These are phyloP conservation scores for Platyscapa corneri DNA, from an alignment of 1,140 invertebrate species.

Conservation along the genomic window DNA sequence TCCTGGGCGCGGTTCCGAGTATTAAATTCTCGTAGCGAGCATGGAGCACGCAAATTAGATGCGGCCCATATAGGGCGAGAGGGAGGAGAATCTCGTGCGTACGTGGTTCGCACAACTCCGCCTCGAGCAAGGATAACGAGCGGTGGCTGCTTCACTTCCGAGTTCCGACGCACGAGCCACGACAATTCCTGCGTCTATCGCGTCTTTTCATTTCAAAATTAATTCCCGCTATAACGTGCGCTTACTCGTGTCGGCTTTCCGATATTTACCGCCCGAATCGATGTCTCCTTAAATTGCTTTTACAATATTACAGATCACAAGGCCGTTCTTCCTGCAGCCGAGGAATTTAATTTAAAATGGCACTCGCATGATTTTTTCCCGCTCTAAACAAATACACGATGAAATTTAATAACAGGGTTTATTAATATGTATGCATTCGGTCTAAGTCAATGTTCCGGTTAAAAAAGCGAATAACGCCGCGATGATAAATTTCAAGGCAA, in stretches of 20 bases:
- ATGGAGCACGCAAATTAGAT: constrained; percentile 68
- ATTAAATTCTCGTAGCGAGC: constrained; percentile 65
- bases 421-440: background rate
- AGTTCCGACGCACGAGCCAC: too few species aligned
- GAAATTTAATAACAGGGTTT: background rate
- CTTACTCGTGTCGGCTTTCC: background rate
- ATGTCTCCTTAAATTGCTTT: background rate
- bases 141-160: background rate
- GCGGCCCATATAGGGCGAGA: constrained; percentile 47
- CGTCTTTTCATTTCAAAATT: background rate
- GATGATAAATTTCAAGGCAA: background rate
- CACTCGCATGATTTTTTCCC: background rate
- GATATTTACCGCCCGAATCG: constrained; percentile 20
- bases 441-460: too few species aligned
- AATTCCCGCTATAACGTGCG: background rate
- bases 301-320: background rate
- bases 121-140: background rate
- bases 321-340: background rate
- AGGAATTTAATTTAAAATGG: background rate
- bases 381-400: background rate
- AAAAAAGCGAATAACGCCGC: background rate
- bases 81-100: background rate
- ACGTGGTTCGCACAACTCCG: constrained; percentile 5
- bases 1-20: constrained; percentile 62
- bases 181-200: background rate